Evolutionary conservation across 35 echinoderm and acorn worm species (phyloP), one percentile per base, ranked within the genome.

Genomic region (Strongylocentrotus purpuratus): DNA sequence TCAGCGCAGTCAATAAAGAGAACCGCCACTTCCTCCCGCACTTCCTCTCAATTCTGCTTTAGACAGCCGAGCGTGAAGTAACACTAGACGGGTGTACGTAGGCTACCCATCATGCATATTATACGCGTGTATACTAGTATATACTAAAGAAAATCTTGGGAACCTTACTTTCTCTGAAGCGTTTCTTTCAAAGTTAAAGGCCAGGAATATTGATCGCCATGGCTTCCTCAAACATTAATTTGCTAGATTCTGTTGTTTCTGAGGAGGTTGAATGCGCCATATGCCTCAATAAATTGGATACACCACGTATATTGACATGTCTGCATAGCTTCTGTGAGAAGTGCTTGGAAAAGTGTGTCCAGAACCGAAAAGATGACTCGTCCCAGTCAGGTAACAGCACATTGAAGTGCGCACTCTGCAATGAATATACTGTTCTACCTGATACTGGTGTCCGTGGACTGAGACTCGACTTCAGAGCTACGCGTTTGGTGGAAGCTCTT

Each of bases 291-390:
- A 93, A 31, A 17, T 93, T 93, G 48, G 48, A 93, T 31, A 93
- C 46, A 17, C 91, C 91, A 13, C 91, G 91, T n/a, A 93, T 93
- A 32, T 45, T 93, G 91, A 17, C 28, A n/a, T 93, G 91, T 58
- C 31, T 93, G 46, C 91, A 93, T 32, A 93, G 91, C 46, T 93
- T 93, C 48, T 93, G 91, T 58, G 91, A 93, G 91, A 58, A 93
- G 17, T 93, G 91, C 48, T 93, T 93, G 91, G 48, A 93, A 3
- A 93, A 93, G 48, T 93, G 48, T 25, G 46, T 55, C 2, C 31
- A 28, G 22, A 88, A 22, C 87, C 33, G 31, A 5, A 35, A 88
- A 46, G 87, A 88, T 15, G 87, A 88, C 17, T 88, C 87, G 32
- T 78, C 65, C 65, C 22, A 7, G 65, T 78, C 65, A 22, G 87